Conservation (phyloP, 1,140 invertebrate species). For the Cotesia glomerata region DNA sequence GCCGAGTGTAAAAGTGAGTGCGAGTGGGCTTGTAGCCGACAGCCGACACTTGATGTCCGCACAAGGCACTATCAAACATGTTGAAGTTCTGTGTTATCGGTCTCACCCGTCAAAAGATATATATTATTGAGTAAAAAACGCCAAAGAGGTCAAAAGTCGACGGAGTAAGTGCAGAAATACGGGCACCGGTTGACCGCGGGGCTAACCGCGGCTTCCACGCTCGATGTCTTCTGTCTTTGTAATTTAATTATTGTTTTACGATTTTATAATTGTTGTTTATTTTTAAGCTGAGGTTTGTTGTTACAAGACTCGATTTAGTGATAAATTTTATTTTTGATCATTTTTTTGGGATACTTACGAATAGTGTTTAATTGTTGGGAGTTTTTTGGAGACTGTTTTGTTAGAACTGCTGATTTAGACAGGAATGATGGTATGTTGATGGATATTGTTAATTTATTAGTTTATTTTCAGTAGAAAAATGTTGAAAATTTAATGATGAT, state of each 20-base stretch:
- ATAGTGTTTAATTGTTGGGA: no score
- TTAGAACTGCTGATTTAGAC: conserved; percentile 18
- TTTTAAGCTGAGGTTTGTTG: not conserved
- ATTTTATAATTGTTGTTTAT: not conserved
- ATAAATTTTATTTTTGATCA: no score
- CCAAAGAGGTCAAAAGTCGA: conserved; percentile 24
- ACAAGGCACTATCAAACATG: conserved; percentile 15
- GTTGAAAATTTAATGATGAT: no score
- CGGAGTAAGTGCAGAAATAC: conserved; percentile 14
- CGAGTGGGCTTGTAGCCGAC: conserved; percentile 1
- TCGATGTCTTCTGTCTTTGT: conserved; percentile 5
- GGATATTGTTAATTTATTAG: not conserved
- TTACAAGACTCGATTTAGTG: no score
- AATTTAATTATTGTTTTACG: not conserved
- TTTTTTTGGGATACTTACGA: no score
- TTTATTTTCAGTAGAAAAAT: no score
- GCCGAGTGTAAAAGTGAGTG: not conserved
- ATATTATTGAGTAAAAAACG: not conserved
- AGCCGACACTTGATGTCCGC: not conserved
- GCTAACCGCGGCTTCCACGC: not conserved
- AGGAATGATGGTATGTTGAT: conserved; percentile 60
- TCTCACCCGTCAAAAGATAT: not conserved
- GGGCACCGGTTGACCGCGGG: conserved; percentile 18
- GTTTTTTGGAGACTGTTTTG: no score
- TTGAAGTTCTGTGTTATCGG: conserved; percentile 8